These are phyloP conservation scores for Brachionus koreanus DNA, from an alignment of 1,140 invertebrate species.

Conservation along the genomic window DNA sequence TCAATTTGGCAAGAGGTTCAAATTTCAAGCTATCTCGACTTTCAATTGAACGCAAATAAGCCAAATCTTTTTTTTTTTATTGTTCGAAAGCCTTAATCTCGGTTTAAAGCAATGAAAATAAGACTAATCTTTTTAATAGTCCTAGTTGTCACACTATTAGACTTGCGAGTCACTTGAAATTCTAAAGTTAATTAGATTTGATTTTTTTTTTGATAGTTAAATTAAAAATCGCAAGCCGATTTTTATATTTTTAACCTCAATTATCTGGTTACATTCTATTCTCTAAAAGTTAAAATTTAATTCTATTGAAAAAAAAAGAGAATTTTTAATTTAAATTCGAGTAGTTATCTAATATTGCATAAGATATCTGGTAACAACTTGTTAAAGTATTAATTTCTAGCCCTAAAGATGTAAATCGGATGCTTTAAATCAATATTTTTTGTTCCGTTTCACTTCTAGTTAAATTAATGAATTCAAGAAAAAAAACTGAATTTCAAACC, in stretches of 20 bases:
- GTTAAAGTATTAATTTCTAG: background rate
- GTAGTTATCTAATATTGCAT: background rate
- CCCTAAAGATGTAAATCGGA: background rate
- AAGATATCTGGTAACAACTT: background rate
- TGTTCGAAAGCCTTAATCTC: background rate
- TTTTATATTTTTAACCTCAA: background rate
- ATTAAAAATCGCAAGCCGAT: background rate
- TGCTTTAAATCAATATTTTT: background rate
- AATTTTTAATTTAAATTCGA: background rate
- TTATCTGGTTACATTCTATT: background rate
- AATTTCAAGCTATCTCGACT: background rate
- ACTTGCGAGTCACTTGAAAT: constrained; percentile 9
- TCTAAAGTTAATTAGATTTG: background rate
- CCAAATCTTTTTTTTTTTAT: background rate
- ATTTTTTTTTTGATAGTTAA: background rate
- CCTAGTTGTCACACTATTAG: constrained; percentile 33
- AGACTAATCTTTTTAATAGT: constrained; percentile 9
- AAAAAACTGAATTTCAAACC: no score
- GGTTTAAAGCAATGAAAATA: background rate
- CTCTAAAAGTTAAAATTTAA: background rate
- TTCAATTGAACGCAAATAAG: constrained; percentile 27
- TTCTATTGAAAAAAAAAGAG: background rate
- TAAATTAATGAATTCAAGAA: no score
- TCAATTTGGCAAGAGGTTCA: background rate
- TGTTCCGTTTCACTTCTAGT: background rate